Base-by-base conservation (phyloP, 2,113 vertebrate genomes). In the Pangasianodon gigas region DNA sequence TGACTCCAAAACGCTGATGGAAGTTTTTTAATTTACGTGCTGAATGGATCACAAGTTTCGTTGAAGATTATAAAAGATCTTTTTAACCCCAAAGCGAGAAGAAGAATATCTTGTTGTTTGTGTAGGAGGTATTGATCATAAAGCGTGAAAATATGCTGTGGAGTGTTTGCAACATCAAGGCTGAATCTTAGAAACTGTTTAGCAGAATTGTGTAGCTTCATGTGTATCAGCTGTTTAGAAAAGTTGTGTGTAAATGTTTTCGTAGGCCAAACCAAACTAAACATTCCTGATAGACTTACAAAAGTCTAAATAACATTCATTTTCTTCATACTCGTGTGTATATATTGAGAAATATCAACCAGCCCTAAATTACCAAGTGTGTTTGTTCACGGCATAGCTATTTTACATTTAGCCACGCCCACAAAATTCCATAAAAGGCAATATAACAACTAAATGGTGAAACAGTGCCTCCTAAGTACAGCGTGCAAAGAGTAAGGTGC, bases 21-120 rank as follows among this genome's bases (percentile, higher is more conserved):
- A 58, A 46, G 79, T 37, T 52, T 85, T 89, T 87, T 79, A 41
- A 84, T 91, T 89, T 41, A 37, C 3, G 0, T 79, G 37, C 74
- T 10, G 44, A 81, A 62, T 74, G 44, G 58, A 32, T 79, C 37
- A 14, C 24, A n/a, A 10, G 41, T 46, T 41, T 48, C 13, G 3
- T 44, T 7, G 10, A 69, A 67, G 83, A 44, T 44, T 65, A 26
- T 3, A 3, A 29, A 65, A n/a, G 13, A 67, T 41, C 58, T 32
- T 69, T 48, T 19, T 51, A 37, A 62, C 37, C 56, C 56, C 3
- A 24, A 26, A 44, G 11, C 32, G 56, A 83, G 52, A 14, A 62
- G 54, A 56, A 11, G 24, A 44, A 44, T 44, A 60, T 26, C 4
- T 14, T 62, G 24, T 7, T 16, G 44, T 65, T 65, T 51, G 84